Conservation (phyloP, 2,888 invertebrate species). For the Cantharis lateralis region DNA sequence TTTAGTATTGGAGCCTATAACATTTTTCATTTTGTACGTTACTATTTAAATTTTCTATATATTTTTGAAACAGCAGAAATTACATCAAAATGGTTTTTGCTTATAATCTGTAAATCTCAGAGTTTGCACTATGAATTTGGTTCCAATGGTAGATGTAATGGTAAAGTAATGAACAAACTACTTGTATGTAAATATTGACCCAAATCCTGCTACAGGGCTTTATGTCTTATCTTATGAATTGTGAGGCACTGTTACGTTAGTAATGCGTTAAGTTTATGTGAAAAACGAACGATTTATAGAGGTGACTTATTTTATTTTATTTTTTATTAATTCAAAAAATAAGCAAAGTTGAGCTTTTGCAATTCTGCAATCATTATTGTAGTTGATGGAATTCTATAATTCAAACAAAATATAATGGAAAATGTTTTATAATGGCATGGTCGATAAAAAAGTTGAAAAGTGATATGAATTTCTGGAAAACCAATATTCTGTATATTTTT, state of each 20-base stretch:
- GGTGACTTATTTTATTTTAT: no score
- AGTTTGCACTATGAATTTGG: not conserved
- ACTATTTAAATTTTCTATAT: not conserved
- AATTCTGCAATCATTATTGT: no score
- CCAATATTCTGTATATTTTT: no score
- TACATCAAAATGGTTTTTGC: not conserved
- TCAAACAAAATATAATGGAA: no score
- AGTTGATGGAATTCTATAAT: no score
- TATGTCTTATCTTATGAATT: not conserved
- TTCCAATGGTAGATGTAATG: not conserved
- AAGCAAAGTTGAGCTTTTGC: not conserved
- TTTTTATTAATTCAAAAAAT: not conserved
- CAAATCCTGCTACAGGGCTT: not conserved
- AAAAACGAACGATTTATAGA: no score
- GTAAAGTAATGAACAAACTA: not conserved
- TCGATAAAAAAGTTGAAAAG: no score
- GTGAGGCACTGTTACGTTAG: not conserved
- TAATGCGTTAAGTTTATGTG: not conserved
- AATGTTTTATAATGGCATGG: no score
- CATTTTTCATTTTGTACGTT: not conserved
- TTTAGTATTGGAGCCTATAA: not conserved
- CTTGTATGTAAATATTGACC: not conserved
- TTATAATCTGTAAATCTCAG: not conserved
- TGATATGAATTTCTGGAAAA: no score
- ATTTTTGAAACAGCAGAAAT: not conserved